Base-by-base conservation (phyloP, 2,797 vertebrate species). In the Clarias pachynema region DNA sequence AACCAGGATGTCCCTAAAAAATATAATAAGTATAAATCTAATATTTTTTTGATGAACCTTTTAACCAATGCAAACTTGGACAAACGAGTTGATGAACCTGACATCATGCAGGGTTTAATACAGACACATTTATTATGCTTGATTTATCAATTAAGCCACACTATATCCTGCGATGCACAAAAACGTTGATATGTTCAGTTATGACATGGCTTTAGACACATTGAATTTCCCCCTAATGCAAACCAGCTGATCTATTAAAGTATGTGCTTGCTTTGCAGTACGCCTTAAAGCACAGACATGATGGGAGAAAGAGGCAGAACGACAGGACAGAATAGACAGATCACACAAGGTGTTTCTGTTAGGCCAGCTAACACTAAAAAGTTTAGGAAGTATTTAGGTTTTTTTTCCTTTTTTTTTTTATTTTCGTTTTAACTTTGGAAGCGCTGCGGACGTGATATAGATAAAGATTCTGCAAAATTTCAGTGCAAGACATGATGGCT, bases 401-500 rank as follows among this genome's bases (percentile, higher is more conserved):
- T 78, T 74, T 85, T 85, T 73, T 89, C 85, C 93, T 18, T 20
- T 20, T 65, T 70, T 73, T 66, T 56, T 20, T 65, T 70, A 62
- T 66, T 56, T 26, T 44, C 75, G 63, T 79, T 82, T 70, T 59
- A 37, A 77, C 90, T 88, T 94, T 87, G 94, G 95, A 96, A 96
- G 95, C 95, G 93, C 95, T 89, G 82, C 88, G 92, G 92, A 95
- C 93, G 89, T 93, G 89, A 53, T 86, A 83, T 86, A 94, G 91
- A 92, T 89, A 87, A 79, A 93, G 91, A 92, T 91, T 89, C 79
- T 86, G 89, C 63, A 87, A 90, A 86, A 82, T 92, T 93, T 94
- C 93, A 95, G 95, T 95, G 95, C 95, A 95, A 95, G 92, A 95
- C 91, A 75, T 93, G 92, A 96, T 95, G 94, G 95, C 95, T 96